Conservation (phyloP, 2,888 invertebrate species). For the Parthenolecanium corni region DNA sequence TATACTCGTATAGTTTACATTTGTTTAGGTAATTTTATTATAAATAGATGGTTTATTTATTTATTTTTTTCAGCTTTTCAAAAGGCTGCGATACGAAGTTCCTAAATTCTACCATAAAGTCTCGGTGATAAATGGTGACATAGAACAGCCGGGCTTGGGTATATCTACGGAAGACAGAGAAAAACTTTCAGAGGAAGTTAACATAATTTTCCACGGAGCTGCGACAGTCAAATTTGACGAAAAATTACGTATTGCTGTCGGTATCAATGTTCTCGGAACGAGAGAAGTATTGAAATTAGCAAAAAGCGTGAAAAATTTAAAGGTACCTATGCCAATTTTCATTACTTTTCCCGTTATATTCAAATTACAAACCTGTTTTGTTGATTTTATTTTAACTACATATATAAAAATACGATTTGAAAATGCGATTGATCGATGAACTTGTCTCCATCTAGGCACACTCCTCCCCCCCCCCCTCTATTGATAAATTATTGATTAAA, state of each 20-base stretch:
- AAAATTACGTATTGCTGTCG: constrained; percentile 59
- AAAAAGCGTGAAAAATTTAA: constrained; percentile 56
- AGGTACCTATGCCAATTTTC: constrained; percentile 45
- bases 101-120: constrained; percentile 55
- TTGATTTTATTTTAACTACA: too few relatives aligned
- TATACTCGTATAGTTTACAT: not conserved
- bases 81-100: constrained; percentile 41
- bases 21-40: too few relatives aligned
- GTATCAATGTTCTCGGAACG: constrained; percentile 68
- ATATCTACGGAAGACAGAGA: constrained; percentile 50
- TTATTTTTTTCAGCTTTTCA: constrained; percentile 42
- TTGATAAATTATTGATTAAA: too few relatives aligned
- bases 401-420: too few relatives aligned
- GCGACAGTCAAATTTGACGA: constrained; percentile 88
- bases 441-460: too few relatives aligned
- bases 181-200: constrained; percentile 51
- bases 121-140: constrained; percentile 56
- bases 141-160: constrained; percentile 52
- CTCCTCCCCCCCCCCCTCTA: too few relatives aligned
- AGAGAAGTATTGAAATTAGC: constrained; percentile 61
- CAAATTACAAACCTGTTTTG: too few relatives aligned
- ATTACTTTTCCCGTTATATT: too few relatives aligned
- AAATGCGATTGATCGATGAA: too few relatives aligned
- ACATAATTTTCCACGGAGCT: constrained; percentile 72
- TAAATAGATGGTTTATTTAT: not conserved